phyloP scores from a whole-genome alignment of 2,797 vertebrate genomes.

The Parauchenoglanis ngamensis region DNA sequence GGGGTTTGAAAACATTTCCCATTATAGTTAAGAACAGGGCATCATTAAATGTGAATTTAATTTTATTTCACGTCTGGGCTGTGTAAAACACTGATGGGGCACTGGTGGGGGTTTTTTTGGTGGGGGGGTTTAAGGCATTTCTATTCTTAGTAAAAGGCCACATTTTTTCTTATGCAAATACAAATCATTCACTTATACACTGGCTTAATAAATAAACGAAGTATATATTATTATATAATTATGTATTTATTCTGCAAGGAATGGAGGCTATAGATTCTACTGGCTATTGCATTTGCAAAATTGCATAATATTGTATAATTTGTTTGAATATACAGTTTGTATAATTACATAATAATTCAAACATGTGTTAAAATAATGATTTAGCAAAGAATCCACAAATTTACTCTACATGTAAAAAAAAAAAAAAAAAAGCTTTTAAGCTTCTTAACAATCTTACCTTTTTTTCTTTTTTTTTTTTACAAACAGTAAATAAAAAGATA shows the following conservation, averaged over 20 bases:
- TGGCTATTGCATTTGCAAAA: not conserved
- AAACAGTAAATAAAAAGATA: conserved; percentile 10
- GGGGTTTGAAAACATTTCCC: conserved; percentile 23
- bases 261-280: not conserved
- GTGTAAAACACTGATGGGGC: not conserved
- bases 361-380: not conserved
- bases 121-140: not conserved
- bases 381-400: not conserved
- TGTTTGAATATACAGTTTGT: not conserved
- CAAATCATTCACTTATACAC: not conserved
- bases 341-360: not conserved
- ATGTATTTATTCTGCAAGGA: not conserved
- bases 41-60: conserved; percentile 2
- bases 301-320: not conserved
- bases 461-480: too few species aligned
- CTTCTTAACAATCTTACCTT: not conserved
- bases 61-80: not conserved
- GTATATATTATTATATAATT: not conserved
- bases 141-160: not conserved
- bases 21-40: not conserved
- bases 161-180: not conserved
- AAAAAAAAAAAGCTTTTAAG: not conserved
- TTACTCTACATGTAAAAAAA: not conserved
- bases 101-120: not conserved
- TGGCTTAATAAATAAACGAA: not conserved